Conservation (phyloP, 2,888 invertebrate species). For the Petrophora chlorosata region DNA sequence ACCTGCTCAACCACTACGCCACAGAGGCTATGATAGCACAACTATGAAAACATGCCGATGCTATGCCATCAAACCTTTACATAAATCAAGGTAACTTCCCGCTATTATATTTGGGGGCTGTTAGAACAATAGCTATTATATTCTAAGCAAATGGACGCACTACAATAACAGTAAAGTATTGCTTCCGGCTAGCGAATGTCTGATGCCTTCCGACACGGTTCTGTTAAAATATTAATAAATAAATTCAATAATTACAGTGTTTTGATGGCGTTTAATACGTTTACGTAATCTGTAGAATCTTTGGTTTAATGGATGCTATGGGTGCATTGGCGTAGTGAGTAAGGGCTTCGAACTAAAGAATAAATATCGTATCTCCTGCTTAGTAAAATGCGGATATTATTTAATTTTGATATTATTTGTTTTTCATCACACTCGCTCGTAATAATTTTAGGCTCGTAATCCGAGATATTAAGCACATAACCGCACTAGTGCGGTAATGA, state of each 20-base stretch:
- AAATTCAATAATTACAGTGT: constrained; percentile 30
- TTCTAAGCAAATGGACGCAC: constrained; percentile 73
- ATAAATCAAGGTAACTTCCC: constrained; percentile 74
- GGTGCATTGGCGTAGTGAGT: too few relatives aligned
- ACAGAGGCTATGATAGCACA: neutral
- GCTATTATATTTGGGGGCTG: constrained; percentile 69
- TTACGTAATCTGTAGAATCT: constrained; percentile 7
- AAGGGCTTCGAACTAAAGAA: too few relatives aligned
- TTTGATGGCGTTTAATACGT: constrained; percentile 8
- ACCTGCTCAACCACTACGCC: too few relatives aligned
- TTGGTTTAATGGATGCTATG: neutral
- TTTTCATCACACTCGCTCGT: too few relatives aligned
- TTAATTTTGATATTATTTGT: too few relatives aligned
- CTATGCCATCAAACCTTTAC: constrained; percentile 22
- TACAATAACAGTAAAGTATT: constrained; percentile 67
- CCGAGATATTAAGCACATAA: too few relatives aligned
- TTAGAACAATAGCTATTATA: constrained; percentile 80
- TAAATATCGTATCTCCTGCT: too few relatives aligned
- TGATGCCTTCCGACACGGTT: constrained; percentile 57
- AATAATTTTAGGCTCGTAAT: too few relatives aligned
- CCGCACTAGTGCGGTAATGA: too few relatives aligned
- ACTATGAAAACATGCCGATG: constrained; percentile 18
- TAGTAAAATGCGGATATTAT: too few relatives aligned
- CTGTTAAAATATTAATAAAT: constrained; percentile 30
- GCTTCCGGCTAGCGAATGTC: constrained; percentile 69